phyloP scores from a whole-genome alignment of 2,797 vertebrate species.

The Chelmon rostratus region DNA sequence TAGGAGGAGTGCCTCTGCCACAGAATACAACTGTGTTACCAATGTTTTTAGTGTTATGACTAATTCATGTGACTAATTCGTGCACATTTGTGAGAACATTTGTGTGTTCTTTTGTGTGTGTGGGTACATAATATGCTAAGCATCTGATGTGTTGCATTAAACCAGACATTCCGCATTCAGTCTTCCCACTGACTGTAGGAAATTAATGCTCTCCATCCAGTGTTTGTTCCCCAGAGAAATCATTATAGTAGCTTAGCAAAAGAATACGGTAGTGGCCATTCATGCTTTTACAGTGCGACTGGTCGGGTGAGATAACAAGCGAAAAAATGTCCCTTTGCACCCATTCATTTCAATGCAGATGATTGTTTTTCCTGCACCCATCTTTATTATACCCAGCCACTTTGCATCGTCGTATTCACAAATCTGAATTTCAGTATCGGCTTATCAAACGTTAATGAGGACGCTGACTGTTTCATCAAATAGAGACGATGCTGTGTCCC shows the following conservation, averaged over 20 bases:
- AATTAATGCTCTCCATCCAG: neutral
- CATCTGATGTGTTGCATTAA: neutral
- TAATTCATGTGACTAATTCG: slow-evolving; percentile 6
- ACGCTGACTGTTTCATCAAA: neutral
- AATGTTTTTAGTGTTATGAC: neutral
- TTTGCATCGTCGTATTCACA: neutral
- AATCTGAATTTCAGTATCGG: slow-evolving; percentile 1
- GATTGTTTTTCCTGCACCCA: slow-evolving; percentile 18
- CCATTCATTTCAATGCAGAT: slow-evolving; percentile 10
- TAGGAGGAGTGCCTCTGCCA: neutral
- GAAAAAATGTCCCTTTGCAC: neutral
- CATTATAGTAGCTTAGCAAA: slow-evolving; percentile 20
- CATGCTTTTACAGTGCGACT: slow-evolving; percentile 11
- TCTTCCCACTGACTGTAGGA: slow-evolving; percentile 7
- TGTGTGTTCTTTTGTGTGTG: neutral
- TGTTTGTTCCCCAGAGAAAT: slow-evolving; percentile 11
- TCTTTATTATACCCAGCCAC: slow-evolving; percentile 11
- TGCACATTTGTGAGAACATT: neutral
- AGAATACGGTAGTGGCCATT: neutral
- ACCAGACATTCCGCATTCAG: neutral
- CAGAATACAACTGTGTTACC: neutral
- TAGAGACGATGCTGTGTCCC: neutral
- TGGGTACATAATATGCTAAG: no score
- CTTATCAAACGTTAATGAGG: neutral
- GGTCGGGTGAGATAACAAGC: slow-evolving; percentile 13